Evolutionary conservation across 2,113 vertebrate species (phyloP), one percentile per base, ranked within the genome.

Genomic region (Herpetotheres cachinnans): DNA sequence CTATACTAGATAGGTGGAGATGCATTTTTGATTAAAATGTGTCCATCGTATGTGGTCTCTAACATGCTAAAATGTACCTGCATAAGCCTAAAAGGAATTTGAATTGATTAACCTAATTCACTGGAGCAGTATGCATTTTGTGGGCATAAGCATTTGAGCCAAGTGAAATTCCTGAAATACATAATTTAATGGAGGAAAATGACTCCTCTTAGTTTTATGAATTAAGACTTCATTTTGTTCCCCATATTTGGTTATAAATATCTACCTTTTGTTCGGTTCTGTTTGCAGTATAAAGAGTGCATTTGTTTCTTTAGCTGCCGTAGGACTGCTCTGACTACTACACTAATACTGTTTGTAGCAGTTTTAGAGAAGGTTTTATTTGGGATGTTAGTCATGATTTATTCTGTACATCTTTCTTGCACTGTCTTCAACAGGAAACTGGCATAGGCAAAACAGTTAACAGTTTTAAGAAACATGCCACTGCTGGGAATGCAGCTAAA

Each of bases 391-490:
- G 11, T 47, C 15, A 3, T 30, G 20, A 54, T 66, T 77, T 74
- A 38, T 67, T 82, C 59, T 69, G 10, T 13, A 19, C 5, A 17
- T 82, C 63, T 85, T 80, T 78, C 47, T 89, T 82, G 50, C 17
- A 16, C 40, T 71, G 0, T 86, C 27, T 72, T 82, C 70, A 78
- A 96, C 87, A 99, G 98, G 99, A 99, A 98, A 99, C 98, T 61
- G 98, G 98, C 93, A 99, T 98, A 74, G 98, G 98, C 22, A 99
- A 99, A 98, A 96, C 95, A 1, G 98, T 99, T 12, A 98, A 99
- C 78, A 92, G 98, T 65, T 98, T 99, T 71, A 98, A 98, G 52
- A 98, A 98, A 84, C 97, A 99, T 92, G 83, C 86, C 36, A 90
- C 95, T 79, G 98, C 97, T 73, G 98, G 99, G 52, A 98, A 97